Conservation (phyloP, 2,113 vertebrate genomes). For the Aythya baeri region DNA sequence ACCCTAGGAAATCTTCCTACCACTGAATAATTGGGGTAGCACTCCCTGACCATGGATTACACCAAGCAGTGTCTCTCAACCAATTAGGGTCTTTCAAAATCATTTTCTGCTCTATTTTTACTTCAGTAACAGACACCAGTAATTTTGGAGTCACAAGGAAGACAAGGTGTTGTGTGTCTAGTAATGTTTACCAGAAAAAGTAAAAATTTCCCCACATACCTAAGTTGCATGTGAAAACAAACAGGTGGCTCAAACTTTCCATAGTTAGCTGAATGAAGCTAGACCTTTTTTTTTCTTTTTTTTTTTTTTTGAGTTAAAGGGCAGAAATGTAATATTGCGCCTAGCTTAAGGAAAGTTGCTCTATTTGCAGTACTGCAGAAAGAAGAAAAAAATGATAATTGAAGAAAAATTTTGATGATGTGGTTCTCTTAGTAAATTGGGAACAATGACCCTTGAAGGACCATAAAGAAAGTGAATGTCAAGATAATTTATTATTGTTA, state of each 20-base stretch:
- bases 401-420: constrained; percentile 86
- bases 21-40: neutral
- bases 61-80: neutral
- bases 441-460: constrained; percentile 90
- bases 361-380: constrained; percentile 70
- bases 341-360: constrained; percentile 61
- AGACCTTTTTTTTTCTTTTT: neutral
- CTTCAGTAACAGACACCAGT: neutral
- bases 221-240: neutral
- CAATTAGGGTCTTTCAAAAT: neutral
- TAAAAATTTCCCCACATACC: neutral
- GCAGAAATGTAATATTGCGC: constrained; percentile 7
- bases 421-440: constrained; percentile 87
- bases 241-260: constrained; percentile 22
- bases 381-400: constrained; percentile 80
- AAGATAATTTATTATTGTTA: constrained; percentile 90
- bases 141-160: neutral
- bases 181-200: neutral
- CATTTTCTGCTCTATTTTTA: neutral
- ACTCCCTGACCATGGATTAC: neutral
- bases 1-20: neutral
- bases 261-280: neutral
- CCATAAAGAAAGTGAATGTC: constrained; percentile 87
- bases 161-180: neutral
- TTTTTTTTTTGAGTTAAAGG: neutral